Evolutionary conservation across 1,140 invertebrate genomes (phyloP).

Genomic region (Zaprionus africanus): DNA sequence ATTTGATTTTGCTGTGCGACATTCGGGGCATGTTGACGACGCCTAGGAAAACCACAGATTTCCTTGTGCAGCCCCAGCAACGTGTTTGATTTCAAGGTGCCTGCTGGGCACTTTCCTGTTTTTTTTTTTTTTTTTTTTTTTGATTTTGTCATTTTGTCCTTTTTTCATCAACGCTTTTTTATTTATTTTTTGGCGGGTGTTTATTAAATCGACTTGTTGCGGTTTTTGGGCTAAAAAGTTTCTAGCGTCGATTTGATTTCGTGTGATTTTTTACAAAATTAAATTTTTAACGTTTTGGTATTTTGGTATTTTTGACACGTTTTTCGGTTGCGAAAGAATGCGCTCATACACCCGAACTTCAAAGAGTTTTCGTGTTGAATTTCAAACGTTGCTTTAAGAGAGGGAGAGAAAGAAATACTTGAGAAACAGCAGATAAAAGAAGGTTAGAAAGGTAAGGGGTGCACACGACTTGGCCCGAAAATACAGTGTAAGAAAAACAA

Average conservation of each 20-base stretch:
- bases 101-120: conserved; percentile 51
- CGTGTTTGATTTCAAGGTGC: conserved; percentile 68
- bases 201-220: conserved; percentile 74
- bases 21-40: conserved; percentile 34
- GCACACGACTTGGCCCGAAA: not conserved
- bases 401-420: not conserved
- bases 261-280: conserved; percentile 66
- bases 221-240: conserved; percentile 41
- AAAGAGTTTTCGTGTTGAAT: conserved; percentile 16
- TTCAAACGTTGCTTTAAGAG: conserved; percentile 7
- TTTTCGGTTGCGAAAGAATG: conserved; percentile 23
- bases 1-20: conserved; percentile 40
- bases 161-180: not conserved
- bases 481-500: not conserved
- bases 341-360: conserved; percentile 15
- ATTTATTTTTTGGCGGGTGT: conserved; percentile 38
- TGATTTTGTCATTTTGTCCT: conserved; percentile 12
- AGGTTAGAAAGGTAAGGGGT: not conserved
- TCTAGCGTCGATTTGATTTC: conserved; percentile 56
- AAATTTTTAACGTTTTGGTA: conserved; percentile 47
- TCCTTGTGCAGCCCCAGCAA: conserved; percentile 19
- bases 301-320: conserved; percentile 42
- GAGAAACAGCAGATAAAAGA: not conserved
- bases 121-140: conserved; percentile 10
- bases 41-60: conserved; percentile 53